Evolutionary conservation across 2,797 vertebrate species (phyloP).

Genomic region (Lepus oiostolus): DNA sequence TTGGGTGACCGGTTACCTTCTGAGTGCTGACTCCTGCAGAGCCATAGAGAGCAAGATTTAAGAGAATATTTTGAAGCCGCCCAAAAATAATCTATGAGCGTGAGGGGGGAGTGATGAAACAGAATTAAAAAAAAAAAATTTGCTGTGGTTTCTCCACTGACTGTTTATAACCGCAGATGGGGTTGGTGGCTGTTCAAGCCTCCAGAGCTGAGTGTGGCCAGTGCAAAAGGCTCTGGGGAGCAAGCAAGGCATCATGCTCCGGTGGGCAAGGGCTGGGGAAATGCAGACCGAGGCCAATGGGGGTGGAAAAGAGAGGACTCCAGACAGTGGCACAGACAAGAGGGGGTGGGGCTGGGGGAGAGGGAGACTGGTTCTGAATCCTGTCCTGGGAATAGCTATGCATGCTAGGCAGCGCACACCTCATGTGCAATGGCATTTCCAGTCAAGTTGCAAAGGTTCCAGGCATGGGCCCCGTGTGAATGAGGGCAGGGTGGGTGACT

Average conservation of each 20-base stretch:
- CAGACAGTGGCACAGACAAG: not conserved
- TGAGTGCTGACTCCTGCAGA: not conserved
- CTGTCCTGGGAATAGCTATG: not conserved
- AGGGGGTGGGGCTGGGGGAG: not conserved
- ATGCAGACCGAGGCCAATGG: not conserved
- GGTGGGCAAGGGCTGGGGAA: not conserved
- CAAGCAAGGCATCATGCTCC: not conserved
- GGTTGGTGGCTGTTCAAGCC: not conserved
- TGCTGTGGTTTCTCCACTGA: not conserved
- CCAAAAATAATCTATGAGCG: constrained; percentile 52
- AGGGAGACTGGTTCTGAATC: not conserved
- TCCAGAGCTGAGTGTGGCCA: not conserved
- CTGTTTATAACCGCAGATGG: constrained; percentile 9
- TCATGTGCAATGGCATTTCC: not conserved
- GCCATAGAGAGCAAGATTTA: constrained; percentile 12
- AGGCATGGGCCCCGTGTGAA: not conserved
- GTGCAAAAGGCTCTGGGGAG: not conserved
- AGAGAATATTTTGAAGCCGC: constrained; percentile 38
- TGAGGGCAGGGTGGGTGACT: not conserved
- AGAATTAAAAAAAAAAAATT: not conserved
- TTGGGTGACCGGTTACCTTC: not conserved
- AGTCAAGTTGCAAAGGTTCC: not conserved
- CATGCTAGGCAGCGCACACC: not conserved
- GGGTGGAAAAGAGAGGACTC: not conserved
- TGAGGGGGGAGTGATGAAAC: not conserved